Conservation (phyloP, 92 coral and sea anemone species). For the Zoanthus solanderi region DNA sequence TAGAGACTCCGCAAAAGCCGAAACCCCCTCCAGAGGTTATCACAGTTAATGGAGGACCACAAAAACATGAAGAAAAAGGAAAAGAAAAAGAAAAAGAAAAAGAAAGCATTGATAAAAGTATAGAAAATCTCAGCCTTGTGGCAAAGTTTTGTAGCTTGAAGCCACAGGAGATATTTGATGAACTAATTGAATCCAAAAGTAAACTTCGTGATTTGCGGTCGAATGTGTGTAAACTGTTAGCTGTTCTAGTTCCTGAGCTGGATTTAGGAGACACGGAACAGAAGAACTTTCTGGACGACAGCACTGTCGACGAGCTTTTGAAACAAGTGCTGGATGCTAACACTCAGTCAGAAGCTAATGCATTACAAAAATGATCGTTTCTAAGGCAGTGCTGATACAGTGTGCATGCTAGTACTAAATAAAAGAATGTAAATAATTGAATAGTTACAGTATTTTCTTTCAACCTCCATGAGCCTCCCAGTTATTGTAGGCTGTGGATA, state of each 20-base stretch:
- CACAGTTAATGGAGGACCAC: background rate
- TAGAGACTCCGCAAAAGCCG: constrained; percentile 75
- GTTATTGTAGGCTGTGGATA: too few species aligned
- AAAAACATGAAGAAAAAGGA: background rate
- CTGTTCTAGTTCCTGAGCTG: constrained; percentile 89
- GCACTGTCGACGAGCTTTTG: constrained; percentile 85
- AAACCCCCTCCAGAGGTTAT: background rate
- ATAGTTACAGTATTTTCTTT: too few species aligned
- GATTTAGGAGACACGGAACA: constrained; percentile 81
- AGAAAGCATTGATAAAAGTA: constrained; percentile 35
- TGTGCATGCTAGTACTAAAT: too few species aligned
- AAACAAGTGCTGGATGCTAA: constrained; percentile 83
- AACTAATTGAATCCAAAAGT: constrained; percentile 69
- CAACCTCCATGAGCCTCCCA: too few species aligned
- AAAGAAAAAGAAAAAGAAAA: background rate
- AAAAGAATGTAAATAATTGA: too few species aligned
- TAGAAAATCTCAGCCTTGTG: constrained; percentile 70
- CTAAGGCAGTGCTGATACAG: too few species aligned
- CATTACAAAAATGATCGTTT: constrained; percentile 1
- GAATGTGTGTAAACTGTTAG: constrained; percentile 87
- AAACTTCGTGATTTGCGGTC: constrained; percentile 78
- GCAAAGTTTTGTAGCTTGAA: constrained; percentile 61
- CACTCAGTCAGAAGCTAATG: constrained; percentile 14
- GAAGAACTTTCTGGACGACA: constrained; percentile 61
- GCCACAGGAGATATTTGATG: constrained; percentile 62